Evolutionary conservation across 2,113 vertebrate genomes (phyloP), one percentile per base, ranked within the genome.

Genomic region (Calyptomena viridis): DNA sequence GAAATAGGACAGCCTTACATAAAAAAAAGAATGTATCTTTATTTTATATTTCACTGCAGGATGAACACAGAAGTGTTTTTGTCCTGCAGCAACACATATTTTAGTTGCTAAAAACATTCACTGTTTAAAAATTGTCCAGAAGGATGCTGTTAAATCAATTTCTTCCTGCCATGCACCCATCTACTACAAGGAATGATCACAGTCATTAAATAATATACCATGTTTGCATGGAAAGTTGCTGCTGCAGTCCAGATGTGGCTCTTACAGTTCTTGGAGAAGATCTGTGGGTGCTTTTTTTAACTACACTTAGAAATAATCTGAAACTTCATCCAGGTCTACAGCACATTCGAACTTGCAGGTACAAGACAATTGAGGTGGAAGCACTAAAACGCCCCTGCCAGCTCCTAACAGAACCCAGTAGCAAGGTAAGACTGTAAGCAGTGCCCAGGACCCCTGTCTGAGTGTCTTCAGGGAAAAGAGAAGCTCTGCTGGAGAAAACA

Each of bases 351-450:
- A 49, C n/a, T 25, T 37, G 22, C 15, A 80, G 31, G 22, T 23
- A 68, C 13, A 28, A 64, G 19, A 30, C 18, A 15, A 8, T 2
- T 8, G 33, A 17, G 40, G 12, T 13, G 52, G 53, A 75, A 79
- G 66, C 12, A 25, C n/a, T 28, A 27, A 60, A 14, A 39, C 9
- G 30, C 2, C 23, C 40, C 46, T 21, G 17, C 28, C 59, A 74
- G 79, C 33, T 60, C 22, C 40, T 44, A 37, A 17, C 1, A 1
- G 53, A 33, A 14, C 39, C 35, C 5, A 27, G 28, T 0, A 19
- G 46, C 1, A 2, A 82, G 52, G 33, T 5, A 40, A 24, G 49
- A 8, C 40, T 28, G 30, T 3, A 1, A 77, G 20, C 46, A 84
- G 42, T 18, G 28, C 20, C 31, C 58, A 53, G 59, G 37, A 64